Evolutionary conservation across 2,113 vertebrate species (phyloP), one percentile per base, ranked within the genome.

Genomic region (Sylvietta virens): DNA sequence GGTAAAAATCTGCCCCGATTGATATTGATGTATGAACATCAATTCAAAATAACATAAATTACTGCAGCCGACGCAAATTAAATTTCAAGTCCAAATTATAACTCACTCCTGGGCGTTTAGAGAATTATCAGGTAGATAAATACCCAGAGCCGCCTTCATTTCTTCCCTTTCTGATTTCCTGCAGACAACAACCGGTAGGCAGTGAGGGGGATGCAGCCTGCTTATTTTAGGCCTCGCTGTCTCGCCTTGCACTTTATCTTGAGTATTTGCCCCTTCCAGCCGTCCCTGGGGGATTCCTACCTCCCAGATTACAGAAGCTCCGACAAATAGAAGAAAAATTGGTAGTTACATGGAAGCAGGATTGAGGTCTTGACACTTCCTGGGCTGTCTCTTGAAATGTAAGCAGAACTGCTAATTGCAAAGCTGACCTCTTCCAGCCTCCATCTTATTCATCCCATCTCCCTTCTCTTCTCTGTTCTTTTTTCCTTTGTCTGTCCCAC

Each of bases 311-410:
- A 97, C 69, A 91, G 94, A 91, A 92, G 86, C 94, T 86, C 93
- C 84, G 33, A 82, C 97, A 96, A 96, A 96, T 82, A 94, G 88
- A 94, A 85, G 69, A 87, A 94, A 96, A 97, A 97, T 92, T 90
- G 93, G 88, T 95, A 90, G 94, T 96, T 97, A 95, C 88, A 94
- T 77, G 87, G 96, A 96, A 95, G 81, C 92, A 30, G 97, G 93
- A 96, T 97, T 95, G 97, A 96, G 97, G 97, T 97, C 97, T 95
- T 97, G 96, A 97, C 97, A 95, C 88, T 91, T 97, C 90, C 96
- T 74, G 86, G 74, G 93, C 95, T 91, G 89, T 93, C 93, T 95
- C 92, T 96, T 56, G 95, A 97, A 94, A 94, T 97, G 95, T 96
- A 97, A 95, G 93, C 96, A 93, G 90, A 87, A 84, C 94, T 74